Evolutionary conservation across 2,888 invertebrate species (phyloP).

Genomic region (Drosophila kambysellisi): DNA sequence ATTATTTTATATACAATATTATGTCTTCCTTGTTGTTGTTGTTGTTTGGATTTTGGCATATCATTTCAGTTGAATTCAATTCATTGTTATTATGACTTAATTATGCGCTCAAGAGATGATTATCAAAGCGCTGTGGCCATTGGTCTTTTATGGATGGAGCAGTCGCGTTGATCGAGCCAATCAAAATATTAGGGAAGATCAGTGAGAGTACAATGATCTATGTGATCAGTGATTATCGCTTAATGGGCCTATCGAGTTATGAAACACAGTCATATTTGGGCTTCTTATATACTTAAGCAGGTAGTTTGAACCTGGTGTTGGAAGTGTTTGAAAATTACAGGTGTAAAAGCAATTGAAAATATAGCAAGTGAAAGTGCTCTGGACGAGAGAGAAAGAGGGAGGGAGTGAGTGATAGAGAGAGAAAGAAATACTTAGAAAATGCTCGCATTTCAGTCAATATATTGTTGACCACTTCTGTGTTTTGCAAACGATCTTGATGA

Average conservation of each 20-base stretch:
- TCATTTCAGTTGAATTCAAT: conserved; percentile 57
- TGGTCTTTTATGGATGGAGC: conserved; percentile 36
- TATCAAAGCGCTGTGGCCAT: conserved; percentile 48
- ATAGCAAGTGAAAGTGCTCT: neutral
- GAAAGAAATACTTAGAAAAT: neutral
- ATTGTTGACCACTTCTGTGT: neutral
- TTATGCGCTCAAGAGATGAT: conserved; percentile 73
- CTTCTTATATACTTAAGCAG: neutral
- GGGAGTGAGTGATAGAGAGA: neutral
- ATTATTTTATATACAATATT: conserved; percentile 8
- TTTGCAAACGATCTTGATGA: neutral
- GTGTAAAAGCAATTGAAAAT: neutral
- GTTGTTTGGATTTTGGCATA: conserved; percentile 59
- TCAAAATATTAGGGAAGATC: conserved; percentile 5
- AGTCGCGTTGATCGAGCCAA: conserved; percentile 5
- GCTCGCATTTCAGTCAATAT: neutral
- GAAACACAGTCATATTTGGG: neutral
- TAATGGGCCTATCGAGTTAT: neutral
- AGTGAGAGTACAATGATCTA: neutral
- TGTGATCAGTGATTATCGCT: neutral
- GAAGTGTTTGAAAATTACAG: conserved; percentile 3
- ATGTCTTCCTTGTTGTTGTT: conserved; percentile 25
- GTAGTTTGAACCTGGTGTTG: neutral
- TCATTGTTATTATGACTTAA: conserved; percentile 75
- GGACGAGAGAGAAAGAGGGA: neutral